These are phyloP conservation scores for Drosophila kanekoi DNA, from an alignment of 2,888 invertebrate genomes.

Conservation along the genomic window DNA sequence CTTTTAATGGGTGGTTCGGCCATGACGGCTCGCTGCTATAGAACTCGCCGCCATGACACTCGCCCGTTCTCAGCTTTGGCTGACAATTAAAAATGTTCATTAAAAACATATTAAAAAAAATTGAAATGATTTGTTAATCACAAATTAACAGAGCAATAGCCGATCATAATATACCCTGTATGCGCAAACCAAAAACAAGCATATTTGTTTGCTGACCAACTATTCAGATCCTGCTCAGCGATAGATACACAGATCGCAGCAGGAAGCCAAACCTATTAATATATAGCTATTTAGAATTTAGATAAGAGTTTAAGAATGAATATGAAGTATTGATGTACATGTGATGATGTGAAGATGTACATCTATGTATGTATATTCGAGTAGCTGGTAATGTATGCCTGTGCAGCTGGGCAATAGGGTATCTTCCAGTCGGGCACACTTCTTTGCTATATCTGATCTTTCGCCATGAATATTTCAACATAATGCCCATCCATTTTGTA, in stretches of 20 bases:
- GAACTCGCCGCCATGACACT: too few relatives aligned
- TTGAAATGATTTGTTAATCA: constrained; percentile 36
- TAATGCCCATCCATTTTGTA: background rate
- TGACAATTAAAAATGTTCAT: constrained; percentile 18
- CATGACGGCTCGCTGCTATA: background rate
- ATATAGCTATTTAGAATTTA: too few relatives aligned
- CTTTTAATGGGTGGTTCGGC: constrained; percentile 28
- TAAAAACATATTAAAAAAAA: constrained; percentile 7
- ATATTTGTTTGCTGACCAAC: background rate
- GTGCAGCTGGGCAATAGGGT: background rate
- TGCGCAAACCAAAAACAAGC: background rate
- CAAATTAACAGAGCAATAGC: constrained; percentile 3
- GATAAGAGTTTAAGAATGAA: too few relatives aligned
- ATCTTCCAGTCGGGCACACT: background rate
- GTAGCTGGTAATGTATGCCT: too few relatives aligned
- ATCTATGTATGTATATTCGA: too few relatives aligned
- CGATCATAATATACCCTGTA: background rate
- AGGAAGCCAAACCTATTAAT: too few relatives aligned
- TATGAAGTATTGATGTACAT: too few relatives aligned
- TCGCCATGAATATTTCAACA: too few relatives aligned
- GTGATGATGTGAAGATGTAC: too few relatives aligned
- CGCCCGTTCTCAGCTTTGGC: background rate
- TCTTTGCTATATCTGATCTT: too few relatives aligned
- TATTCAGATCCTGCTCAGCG: too few relatives aligned
- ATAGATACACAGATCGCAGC: too few relatives aligned